phyloP scores from a whole-genome alignment of 2,888 invertebrate genomes.

The Drosophila quinaria region DNA sequence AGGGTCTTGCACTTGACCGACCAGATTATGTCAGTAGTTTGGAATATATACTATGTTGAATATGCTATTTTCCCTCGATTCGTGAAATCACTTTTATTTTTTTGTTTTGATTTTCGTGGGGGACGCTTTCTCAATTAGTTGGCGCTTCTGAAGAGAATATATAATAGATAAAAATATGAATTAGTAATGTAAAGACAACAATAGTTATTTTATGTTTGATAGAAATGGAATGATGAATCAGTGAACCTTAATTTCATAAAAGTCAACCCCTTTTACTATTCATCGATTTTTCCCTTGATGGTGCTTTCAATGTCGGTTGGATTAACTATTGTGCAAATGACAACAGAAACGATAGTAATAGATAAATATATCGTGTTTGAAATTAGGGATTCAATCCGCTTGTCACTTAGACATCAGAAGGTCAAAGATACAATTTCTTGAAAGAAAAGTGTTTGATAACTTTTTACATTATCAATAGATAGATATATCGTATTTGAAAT shows the following conservation, averaged over 20 bases:
- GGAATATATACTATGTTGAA: background rate
- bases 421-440: background rate
- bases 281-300: slow-evolving; percentile 6
- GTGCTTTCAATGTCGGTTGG: background rate
- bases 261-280: background rate
- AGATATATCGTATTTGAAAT: too few species aligned
- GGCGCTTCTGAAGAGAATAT: background rate
- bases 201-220: background rate
- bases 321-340: too few species aligned
- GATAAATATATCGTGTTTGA: background rate
- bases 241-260: slow-evolving; percentile 1
- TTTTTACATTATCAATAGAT: too few species aligned
- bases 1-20: slow-evolving; percentile 11
- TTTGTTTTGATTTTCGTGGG: background rate
- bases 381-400: background rate
- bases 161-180: background rate
- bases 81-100: background rate
- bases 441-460: too few species aligned
- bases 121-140: background rate
- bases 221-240: background rate
- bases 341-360: background rate
- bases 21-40: background rate
- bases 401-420: background rate
- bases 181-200: background rate
- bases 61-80: background rate